Percentiles rank a stretch among this genome's conserved stretches.
Conservation (phyloP, 1,140 invertebrate genomes). For the Calycopis cecrops region DNA sequence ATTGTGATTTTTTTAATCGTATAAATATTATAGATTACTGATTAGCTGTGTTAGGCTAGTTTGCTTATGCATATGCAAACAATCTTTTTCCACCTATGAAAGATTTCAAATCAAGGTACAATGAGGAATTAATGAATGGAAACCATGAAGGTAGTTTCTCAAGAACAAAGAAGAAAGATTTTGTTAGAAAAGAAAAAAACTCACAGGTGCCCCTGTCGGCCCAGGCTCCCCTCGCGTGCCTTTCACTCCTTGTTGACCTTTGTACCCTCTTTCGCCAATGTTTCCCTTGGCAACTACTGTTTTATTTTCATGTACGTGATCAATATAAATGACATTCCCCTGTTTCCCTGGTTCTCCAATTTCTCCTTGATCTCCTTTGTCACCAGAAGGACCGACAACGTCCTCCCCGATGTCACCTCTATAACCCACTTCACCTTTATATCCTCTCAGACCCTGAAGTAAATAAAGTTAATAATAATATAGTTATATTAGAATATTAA, state of each 20-base stretch:
- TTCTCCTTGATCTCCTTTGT: slow-evolving; percentile 74
- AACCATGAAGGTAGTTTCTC: no score
- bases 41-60: no score
- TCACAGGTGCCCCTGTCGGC: slow-evolving; percentile 72
- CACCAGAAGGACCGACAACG: slow-evolving; percentile 74
- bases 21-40: no score
- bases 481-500: no score
- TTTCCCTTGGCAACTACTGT: slow-evolving; percentile 59
- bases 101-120: no score
- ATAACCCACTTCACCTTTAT: slow-evolving; percentile 76
- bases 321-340: slow-evolving; percentile 29
- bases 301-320: slow-evolving; percentile 37
- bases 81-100: no score
- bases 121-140: no score
- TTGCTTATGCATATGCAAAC: no score
- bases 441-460: slow-evolving; percentile 64
- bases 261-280: slow-evolving; percentile 28
- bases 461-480: not conserved
- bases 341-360: slow-evolving; percentile 58
- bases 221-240: slow-evolving; percentile 76
- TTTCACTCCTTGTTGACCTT: slow-evolving; percentile 64
- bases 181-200: slow-evolving; percentile 29
- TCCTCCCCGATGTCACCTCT: slow-evolving; percentile 75
- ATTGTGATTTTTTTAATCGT: no score
- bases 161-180: no score